Conservation (phyloP, 64 coral and sea anemone genomes). For the Actinia equina region DNA sequence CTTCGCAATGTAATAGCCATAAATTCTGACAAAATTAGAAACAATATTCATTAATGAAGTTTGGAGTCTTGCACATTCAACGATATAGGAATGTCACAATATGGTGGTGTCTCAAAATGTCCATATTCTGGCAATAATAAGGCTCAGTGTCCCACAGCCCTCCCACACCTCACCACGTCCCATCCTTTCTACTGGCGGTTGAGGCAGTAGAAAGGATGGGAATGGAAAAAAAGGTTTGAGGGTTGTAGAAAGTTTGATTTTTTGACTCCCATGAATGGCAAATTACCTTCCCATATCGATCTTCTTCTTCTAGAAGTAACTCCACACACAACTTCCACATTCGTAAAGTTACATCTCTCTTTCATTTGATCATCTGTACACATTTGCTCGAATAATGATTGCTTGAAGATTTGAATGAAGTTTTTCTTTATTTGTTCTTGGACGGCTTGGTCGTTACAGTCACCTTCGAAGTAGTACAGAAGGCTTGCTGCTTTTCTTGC, state of each 20-base stretch:
- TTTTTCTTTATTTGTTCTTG: constrained; percentile 55
- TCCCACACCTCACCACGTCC: no score
- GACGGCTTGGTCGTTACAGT: constrained; percentile 23
- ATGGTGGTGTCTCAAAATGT: no score
- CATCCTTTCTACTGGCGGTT: no score
- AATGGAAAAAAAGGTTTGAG: no score
- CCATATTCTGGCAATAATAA: no score
- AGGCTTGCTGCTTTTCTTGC: constrained; percentile 41
- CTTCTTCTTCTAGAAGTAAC: neutral
- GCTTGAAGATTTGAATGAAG: constrained; percentile 49
- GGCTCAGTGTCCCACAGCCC: no score
- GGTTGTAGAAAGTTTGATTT: no score
- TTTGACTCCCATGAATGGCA: neutral
- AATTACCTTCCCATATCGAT: neutral
- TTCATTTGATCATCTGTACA: constrained; percentile 35
- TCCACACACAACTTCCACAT: constrained; percentile 44
- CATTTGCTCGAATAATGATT: constrained; percentile 13
- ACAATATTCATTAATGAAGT: neutral
- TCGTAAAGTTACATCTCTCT: constrained; percentile 53
- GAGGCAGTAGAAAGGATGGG: no score
- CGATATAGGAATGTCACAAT: no score
- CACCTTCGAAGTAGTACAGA: constrained; percentile 44
- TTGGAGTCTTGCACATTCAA: no score
- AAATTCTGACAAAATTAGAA: neutral
- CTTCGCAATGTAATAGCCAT: neutral